A percentile compares a stretch with the other conserved stretches of the same genome.
These are phyloP conservation scores for Oriolus oriolus DNA, from an alignment of 2,113 vertebrate genomes.

Conservation along the genomic window DNA sequence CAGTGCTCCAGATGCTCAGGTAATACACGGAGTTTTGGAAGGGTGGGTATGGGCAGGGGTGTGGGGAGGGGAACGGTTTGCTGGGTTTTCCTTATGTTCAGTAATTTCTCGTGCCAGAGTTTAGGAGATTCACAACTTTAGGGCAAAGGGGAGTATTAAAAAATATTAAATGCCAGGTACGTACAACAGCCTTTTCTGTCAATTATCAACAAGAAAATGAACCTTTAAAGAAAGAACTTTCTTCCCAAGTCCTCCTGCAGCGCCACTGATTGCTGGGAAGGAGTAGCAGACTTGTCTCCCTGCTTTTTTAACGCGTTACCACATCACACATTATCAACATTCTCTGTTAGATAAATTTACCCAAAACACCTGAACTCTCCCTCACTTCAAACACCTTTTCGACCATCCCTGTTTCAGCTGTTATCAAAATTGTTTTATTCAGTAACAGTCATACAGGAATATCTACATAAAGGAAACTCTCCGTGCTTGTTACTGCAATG, in stretches of 20 bases:
- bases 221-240: background rate
- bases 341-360: background rate
- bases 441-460: fast-evolving
- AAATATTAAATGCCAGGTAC: background rate
- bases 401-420: background rate
- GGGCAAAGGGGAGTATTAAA: background rate
- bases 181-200: background rate
- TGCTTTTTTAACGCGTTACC: background rate
- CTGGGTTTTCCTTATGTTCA: background rate
- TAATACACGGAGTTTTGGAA: background rate
- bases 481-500: background rate
- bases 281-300: background rate
- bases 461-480: background rate
- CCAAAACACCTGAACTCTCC: background rate
- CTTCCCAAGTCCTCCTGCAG: background rate
- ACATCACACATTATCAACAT: background rate
- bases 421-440: background rate
- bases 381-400: background rate
- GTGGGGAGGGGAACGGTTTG: background rate
- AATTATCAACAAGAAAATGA: background rate
- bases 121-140: background rate
- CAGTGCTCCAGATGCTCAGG: conserved; percentile 41
- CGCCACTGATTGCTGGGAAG: background rate
- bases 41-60: background rate
- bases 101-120: background rate